Base-by-base conservation (phyloP, 2,113 vertebrate species). In the Ctenomys sociabilis region DNA sequence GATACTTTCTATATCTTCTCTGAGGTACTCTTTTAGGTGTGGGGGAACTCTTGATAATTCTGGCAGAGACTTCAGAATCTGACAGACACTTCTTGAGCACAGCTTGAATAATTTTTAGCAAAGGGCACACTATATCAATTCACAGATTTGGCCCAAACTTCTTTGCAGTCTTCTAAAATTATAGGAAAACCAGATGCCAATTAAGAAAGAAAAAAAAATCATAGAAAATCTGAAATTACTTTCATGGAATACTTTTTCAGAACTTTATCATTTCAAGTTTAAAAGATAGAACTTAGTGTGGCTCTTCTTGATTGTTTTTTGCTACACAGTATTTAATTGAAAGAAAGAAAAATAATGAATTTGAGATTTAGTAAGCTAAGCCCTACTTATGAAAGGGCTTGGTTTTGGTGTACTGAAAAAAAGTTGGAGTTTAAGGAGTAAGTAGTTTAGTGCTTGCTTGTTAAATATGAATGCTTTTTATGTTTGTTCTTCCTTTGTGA, bases 221-320 rank as follows among this genome's bases (percentile, higher is more conserved):
- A 63, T 30, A 86, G 73, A 70, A 81, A 81, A 89, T 73, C 35
- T 93, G 77, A 91, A 93, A 82, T 93, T 82, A 84, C n/a, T 93
- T 88, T 21, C 16, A n/a, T 61, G 84, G 24, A 64, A 32, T 88
- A 21, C 45, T 54, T 93, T 85, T 88, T 73, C 43, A 57, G 66
- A 52, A 85, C 92, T 96, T 24, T 95, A 12, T 85, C 22, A 84
- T 43, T 86, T 96, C 19, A 78, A 16, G 22, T 77, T 87, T 85
- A 63, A 93, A 35, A 75, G 37, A 19, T 2, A 63, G 54, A 73
- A 81, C 16, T 37, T 49, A 91, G 24, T 78, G 3, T 95, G 70
- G 5, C 64, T 90, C 5, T 43, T 95, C 30, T 83, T 81, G 37
- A 86, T 95, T 88, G 90, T 59, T 94, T 96, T 96, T 94, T 87